phyloP scores from a whole-genome alignment of 2,113 vertebrate species.

The Spilogale gracilis region DNA sequence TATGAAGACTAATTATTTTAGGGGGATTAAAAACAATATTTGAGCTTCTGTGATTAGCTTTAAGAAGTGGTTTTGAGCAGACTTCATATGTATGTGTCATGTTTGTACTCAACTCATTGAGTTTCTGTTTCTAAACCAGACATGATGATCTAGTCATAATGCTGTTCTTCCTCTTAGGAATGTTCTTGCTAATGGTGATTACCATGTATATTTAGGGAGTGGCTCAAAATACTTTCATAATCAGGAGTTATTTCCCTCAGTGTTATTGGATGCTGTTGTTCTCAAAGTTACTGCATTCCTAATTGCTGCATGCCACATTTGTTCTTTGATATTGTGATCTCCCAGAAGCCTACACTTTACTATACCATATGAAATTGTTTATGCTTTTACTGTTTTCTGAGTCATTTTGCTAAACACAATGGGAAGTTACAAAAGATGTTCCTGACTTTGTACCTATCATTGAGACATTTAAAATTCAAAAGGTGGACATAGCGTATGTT shows the following conservation, averaged over 20 bases:
- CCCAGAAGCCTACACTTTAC: background rate
- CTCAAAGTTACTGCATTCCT: constrained; percentile 59
- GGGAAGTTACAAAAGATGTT: constrained; percentile 8
- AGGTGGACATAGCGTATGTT: background rate
- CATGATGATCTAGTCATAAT: constrained; percentile 35
- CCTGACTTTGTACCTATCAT: constrained; percentile 40
- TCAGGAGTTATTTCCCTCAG: constrained; percentile 47
- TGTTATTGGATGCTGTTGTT: constrained; percentile 64
- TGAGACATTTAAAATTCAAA: constrained; percentile 56
- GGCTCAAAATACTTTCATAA: constrained; percentile 63
- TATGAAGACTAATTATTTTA: constrained; percentile 46
- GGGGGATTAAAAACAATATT: constrained; percentile 54
- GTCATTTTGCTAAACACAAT: constrained; percentile 53
- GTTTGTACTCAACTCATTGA: constrained; percentile 8
- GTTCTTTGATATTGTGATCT: constrained; percentile 66
- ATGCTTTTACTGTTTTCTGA: constrained; percentile 33
- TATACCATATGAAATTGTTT: constrained; percentile 21
- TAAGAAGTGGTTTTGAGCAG: constrained; percentile 41
- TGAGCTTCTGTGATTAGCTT: constrained; percentile 28
- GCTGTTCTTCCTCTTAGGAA: constrained; percentile 56
- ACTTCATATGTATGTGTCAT: background rate
- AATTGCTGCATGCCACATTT: constrained; percentile 26
- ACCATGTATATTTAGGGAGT: constrained; percentile 55
- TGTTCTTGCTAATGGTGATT: constrained; percentile 23
- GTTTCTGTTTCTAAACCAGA: constrained; percentile 66